These are phyloP conservation scores for Drosophila varians DNA, from an alignment of 1,140 invertebrate genomes.

Conservation along the genomic window DNA sequence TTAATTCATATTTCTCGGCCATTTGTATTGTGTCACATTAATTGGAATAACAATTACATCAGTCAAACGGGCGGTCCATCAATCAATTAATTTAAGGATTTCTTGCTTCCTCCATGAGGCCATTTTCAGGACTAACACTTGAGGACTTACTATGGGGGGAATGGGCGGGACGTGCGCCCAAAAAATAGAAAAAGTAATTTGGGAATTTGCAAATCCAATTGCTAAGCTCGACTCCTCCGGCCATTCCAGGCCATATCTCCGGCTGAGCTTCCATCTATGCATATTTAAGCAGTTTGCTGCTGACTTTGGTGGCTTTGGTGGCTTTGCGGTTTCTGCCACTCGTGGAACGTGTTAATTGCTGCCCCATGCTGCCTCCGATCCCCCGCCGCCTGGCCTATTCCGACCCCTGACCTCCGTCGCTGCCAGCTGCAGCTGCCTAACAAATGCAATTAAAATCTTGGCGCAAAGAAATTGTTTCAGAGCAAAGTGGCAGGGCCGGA, in stretches of 20 bases:
- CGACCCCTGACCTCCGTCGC: not conserved
- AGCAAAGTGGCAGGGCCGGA: slow-evolving; percentile 9
- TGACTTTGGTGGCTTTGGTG: slow-evolving; percentile 23
- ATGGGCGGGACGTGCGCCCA: too few relatives aligned
- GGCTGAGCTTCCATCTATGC: slow-evolving; percentile 27
- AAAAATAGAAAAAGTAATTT: not conserved
- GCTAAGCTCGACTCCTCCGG: slow-evolving; percentile 21
- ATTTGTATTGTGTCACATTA: slow-evolving; percentile 28
- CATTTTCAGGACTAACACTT: too few relatives aligned
- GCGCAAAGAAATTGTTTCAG: slow-evolving; percentile 33
- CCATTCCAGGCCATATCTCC: slow-evolving; percentile 5
- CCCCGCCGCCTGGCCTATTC: not conserved
- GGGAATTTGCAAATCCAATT: slow-evolving; percentile 53
- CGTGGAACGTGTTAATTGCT: slow-evolving; percentile 66
- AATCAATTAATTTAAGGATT: slow-evolving; percentile 23
- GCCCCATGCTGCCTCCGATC: slow-evolving; percentile 19
- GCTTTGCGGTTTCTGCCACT: slow-evolving; percentile 44
- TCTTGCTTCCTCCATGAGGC: too few relatives aligned
- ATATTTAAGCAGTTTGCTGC: slow-evolving; percentile 45
- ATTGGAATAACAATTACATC: slow-evolving; percentile 31
- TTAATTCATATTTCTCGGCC: slow-evolving; percentile 42
- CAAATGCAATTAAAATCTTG: slow-evolving; percentile 77
- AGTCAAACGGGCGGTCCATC: slow-evolving; percentile 16
- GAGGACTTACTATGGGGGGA: too few relatives aligned
- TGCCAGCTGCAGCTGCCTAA: slow-evolving; percentile 46